Evolutionary conservation across 2,888 invertebrate species (phyloP).

Genomic region (Eretmocerus hayati): DNA sequence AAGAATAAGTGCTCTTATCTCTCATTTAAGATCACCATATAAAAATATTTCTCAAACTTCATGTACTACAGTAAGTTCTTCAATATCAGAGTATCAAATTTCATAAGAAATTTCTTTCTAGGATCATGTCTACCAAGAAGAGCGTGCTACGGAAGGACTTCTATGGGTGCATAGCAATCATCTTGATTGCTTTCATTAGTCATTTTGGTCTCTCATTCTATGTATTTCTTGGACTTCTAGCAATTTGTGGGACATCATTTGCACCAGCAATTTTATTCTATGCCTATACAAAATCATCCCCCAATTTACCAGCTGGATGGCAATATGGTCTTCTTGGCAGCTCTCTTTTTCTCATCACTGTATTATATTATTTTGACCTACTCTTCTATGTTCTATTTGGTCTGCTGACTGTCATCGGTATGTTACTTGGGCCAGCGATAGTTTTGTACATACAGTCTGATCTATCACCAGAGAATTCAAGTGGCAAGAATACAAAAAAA

Average conservation of each 20-base stretch:
- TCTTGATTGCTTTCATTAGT: conserved; percentile 18
- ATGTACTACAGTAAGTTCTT: no score
- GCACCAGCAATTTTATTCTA: conserved; percentile 19
- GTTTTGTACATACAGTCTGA: conserved; percentile 59
- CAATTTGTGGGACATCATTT: conserved; percentile 16
- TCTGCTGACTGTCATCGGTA: conserved; percentile 37
- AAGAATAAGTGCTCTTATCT: no score
- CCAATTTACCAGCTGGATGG: conserved; percentile 14
- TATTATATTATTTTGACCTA: conserved; percentile 17
- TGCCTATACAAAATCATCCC: conserved; percentile 15
- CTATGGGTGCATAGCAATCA: conserved; percentile 12
- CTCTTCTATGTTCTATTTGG: conserved; percentile 25
- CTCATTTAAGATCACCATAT: no score
- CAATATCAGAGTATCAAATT: no score
- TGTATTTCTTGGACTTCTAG: conserved; percentile 17
- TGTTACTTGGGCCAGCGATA: conserved; percentile 44
- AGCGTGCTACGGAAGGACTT: conserved; percentile 16
- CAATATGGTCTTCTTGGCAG: conserved; percentile 12
- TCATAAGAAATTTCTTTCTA: no score
- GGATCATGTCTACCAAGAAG: conserved; percentile 9
- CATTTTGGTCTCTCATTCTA: conserved; percentile 17
- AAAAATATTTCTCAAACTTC: no score
- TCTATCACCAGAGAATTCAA: conserved; percentile 60
- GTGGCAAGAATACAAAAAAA: conserved; percentile 55
- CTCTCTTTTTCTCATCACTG: conserved; percentile 1